Percentiles rank a stretch among this genome's conserved stretches.
Evolutionary conservation across 2,888 invertebrate species (phyloP).

Genomic region (Yponomeuta malinellus): DNA sequence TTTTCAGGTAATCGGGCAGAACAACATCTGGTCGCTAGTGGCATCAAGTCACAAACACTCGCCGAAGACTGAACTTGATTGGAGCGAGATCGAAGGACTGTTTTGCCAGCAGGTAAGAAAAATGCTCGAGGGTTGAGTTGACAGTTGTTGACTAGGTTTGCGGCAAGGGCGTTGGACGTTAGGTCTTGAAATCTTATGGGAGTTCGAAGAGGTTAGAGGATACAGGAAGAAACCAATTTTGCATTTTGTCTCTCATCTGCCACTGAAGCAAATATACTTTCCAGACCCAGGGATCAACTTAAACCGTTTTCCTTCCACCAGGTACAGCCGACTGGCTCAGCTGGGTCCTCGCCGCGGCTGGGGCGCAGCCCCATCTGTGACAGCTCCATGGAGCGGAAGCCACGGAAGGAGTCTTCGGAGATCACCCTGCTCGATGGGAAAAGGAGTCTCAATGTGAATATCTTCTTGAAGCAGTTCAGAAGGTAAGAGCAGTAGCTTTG

Average conservation of each 20-base stretch:
- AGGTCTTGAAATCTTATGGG: no score
- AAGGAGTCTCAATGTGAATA: constrained; percentile 96
- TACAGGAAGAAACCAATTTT: no score
- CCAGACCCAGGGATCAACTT: not conserved
- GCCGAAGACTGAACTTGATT: constrained; percentile 90
- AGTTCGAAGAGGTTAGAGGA: no score
- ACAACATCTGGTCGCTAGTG: constrained; percentile 95
- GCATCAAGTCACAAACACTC: constrained; percentile 89
- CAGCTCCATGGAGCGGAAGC: constrained; percentile 74
- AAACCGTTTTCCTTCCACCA: constrained; percentile 26
- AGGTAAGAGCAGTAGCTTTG: constrained; percentile 68
- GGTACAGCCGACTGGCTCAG: constrained; percentile 65
- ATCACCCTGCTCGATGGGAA: constrained; percentile 94
- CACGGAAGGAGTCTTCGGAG: constrained; percentile 88
- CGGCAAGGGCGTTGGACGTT: no score
- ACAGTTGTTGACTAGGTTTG: no score
- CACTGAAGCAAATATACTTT: not conserved
- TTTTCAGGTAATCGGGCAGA: constrained; percentile 86
- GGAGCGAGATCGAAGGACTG: constrained; percentile 94
- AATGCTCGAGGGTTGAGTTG: no score
- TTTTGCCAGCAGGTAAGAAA: constrained; percentile 90
- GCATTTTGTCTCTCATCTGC: not conserved
- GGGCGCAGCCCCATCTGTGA: constrained; percentile 62
- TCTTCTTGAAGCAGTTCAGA: constrained; percentile 97
- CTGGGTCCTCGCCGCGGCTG: constrained; percentile 64